Evolutionary conservation across 2,797 vertebrate species (phyloP), one percentile per base, ranked within the genome.

Genomic region (Sebastolobus altivelis): DNA sequence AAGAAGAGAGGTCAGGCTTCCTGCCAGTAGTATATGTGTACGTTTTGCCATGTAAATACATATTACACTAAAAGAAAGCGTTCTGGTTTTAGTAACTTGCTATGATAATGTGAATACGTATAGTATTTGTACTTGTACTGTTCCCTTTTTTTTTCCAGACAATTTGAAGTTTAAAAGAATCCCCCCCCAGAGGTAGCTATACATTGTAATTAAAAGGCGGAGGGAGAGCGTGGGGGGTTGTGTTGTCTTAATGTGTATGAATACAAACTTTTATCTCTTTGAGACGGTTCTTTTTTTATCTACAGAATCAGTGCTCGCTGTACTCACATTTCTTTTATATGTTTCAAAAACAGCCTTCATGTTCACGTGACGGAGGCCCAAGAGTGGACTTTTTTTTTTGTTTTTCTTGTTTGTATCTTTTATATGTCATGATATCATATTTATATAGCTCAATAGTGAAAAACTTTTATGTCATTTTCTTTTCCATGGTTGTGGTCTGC

Each of bases 71-170:
- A 92, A 92, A 86, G 85, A 90, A 92, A 85, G 80, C 88, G 72
- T 86, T 90, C 90, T 93, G 88, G 90, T 91, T 94, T 93, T 93
- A 94, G 93, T 94, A 94, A 91, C 92, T 94, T 92, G 91, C 91
- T 94, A 94, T 94, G 91, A 93, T 93, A 95, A 94, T 93, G 94
- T 96, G 94, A 95, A 95, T 92, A 94, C 88, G 84, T 96, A 93
- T 90, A 93, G 94, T 95, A 93, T 94, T 94, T 90, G 92, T 95
- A 93, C 92, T 92, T 83, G 91, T 95, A 89, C 84, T 80, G 88
- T 90, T 86, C 82, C 88, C 75, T 68, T 80, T 82, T 79, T 72
- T 78, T 84, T 83, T 81, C 59, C 72, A 87, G 84, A 88, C 80
- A 67, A 88, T 90, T 91, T 85, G 76, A 92, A 89, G 84, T 87